Conservation (phyloP, 1,140 invertebrate species). For the Cryptotermes secundus region DNA sequence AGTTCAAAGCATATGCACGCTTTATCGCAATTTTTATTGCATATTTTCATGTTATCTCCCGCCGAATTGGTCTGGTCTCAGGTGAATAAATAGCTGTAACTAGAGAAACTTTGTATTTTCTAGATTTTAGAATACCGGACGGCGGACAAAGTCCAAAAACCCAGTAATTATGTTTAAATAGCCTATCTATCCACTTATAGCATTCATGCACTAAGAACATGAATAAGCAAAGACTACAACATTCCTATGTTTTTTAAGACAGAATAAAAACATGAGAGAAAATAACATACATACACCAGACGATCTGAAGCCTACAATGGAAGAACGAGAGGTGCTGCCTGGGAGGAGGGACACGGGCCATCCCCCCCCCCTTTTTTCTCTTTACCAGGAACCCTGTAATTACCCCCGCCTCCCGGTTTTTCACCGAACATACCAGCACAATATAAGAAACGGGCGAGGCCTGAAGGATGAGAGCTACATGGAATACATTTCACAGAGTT, state of each 20-base stretch:
- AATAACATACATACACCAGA: conserved; percentile 8
- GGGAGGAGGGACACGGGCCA: neutral
- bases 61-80: too few relatives aligned
- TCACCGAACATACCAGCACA: neutral
- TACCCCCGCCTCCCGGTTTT: neutral
- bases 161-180: too few relatives aligned
- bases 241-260: conserved; percentile 6
- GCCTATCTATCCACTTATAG: neutral
- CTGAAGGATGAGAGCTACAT: neutral
- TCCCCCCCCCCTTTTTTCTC: neutral
- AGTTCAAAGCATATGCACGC: too few relatives aligned
- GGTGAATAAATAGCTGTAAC: too few relatives aligned
- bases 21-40: too few relatives aligned
- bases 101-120: too few relatives aligned
- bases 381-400: neutral
- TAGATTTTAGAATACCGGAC: too few relatives aligned
- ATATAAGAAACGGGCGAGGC: neutral
- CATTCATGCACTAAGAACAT: neutral
- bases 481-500: conserved; percentile 1
- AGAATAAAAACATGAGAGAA: conserved; percentile 18
- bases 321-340: neutral
- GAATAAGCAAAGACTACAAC: neutral
- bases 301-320: neutral
- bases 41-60: too few relatives aligned
- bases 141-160: too few relatives aligned